Evolutionary conservation across 2,888 invertebrate genomes (phyloP).

Genomic region (Strigamia transsilvanica): DNA sequence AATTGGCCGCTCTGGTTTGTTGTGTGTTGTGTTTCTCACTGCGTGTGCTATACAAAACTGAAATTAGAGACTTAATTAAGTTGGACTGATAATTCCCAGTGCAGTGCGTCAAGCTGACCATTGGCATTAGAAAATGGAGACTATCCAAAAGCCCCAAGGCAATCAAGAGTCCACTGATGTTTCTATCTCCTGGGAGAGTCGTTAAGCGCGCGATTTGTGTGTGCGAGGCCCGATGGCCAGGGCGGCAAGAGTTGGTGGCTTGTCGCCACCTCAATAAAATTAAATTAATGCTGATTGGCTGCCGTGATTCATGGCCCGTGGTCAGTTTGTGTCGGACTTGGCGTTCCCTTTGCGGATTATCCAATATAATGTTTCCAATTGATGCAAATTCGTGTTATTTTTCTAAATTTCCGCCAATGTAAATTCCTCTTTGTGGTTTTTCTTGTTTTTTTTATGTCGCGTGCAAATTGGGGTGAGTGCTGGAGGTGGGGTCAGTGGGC

Average conservation of each 20-base stretch:
- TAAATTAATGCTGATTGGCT: conserved; percentile 53
- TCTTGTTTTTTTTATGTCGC: not conserved
- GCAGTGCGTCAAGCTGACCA: conserved; percentile 46
- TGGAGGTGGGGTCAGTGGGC: conserved; percentile 24
- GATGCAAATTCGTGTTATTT: not conserved
- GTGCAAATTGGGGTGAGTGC: conserved; percentile 2
- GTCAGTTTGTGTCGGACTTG: conserved; percentile 42
- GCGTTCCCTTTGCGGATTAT: conserved; percentile 3
- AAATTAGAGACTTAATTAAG: conserved; percentile 52
- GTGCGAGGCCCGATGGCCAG: conserved; percentile 48
- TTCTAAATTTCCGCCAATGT: not conserved
- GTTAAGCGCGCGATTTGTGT: conserved; percentile 49
- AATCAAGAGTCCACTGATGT: conserved; percentile 53
- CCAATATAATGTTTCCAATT: conserved; percentile 6
- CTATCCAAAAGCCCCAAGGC: conserved; percentile 51
- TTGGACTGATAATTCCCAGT: conserved; percentile 52
- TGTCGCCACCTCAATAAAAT: conserved; percentile 52
- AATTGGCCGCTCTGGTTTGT: conserved; percentile 22
- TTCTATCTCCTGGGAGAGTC: conserved; percentile 50
- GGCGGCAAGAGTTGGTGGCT: conserved; percentile 50
- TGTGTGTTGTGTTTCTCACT: not conserved
- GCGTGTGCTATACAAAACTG: conserved; percentile 41
- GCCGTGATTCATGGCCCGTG: conserved; percentile 53
- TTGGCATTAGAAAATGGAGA: conserved; percentile 49
- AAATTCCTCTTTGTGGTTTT: not conserved